A percentile compares a stretch with the other conserved stretches of the same genome.
phyloP scores from a whole-genome alignment of 2,888 invertebrate species.

The Ferdinandea cuprea region DNA sequence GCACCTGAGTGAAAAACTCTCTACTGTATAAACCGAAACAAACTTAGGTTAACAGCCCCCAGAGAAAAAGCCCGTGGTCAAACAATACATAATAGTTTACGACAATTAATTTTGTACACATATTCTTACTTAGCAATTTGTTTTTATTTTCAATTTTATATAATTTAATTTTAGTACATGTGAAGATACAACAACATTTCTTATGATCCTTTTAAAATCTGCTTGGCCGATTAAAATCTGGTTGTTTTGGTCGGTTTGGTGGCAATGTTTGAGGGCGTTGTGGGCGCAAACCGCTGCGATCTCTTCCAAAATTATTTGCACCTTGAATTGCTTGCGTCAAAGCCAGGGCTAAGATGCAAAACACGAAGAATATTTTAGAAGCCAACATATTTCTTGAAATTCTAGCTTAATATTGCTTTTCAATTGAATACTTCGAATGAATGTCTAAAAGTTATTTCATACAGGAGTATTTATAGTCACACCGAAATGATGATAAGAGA shows the following conservation, averaged over 20 bases:
- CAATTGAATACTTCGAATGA: conserved; percentile 1
- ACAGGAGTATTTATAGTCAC: conserved; percentile 25
- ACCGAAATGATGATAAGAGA: conserved; percentile 10
- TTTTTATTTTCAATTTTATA: background rate
- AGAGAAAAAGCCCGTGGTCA: too few species aligned
- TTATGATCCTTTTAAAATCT: conserved; percentile 10
- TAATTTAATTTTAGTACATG: background rate
- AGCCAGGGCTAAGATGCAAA: conserved; percentile 48
- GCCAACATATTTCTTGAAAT: conserved; percentile 36
- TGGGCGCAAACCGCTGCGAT: conserved; percentile 15
- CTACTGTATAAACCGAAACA: too few species aligned
- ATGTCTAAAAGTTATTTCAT: background rate
- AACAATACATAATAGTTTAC: too few species aligned
- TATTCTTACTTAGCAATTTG: too few species aligned
- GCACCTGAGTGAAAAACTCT: too few species aligned
- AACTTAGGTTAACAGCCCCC: too few species aligned
- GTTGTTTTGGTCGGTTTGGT: conserved; percentile 46
- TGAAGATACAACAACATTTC: too few species aligned
- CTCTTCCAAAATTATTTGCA: conserved; percentile 24
- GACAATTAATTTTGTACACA: too few species aligned
- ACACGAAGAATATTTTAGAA: conserved; percentile 50
- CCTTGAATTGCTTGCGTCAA: conserved; percentile 33
- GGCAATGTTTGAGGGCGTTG: conserved; percentile 52
- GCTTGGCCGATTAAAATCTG: conserved; percentile 32
- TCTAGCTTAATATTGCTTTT: background rate